Conservation (phyloP, 2,888 invertebrate genomes). For the Napeogenes sylphis region DNA sequence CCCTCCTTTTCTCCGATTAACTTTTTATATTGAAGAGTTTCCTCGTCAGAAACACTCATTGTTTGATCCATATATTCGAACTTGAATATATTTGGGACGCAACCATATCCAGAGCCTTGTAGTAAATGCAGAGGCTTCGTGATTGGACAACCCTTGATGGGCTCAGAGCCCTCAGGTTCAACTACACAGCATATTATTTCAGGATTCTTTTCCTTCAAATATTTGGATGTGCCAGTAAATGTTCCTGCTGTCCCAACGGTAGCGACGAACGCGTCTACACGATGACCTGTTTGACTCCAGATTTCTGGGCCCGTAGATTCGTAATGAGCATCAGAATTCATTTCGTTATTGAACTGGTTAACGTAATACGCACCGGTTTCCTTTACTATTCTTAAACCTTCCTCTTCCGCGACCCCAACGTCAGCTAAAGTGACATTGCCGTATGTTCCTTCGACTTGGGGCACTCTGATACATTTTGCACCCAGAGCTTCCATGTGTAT, state of each 20-base stretch:
- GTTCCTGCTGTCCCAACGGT: conserved; percentile 68
- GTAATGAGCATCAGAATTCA: conserved; percentile 60
- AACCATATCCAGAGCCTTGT: conserved; percentile 70
- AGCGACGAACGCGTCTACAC: conserved; percentile 62
- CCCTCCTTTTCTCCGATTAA: conserved; percentile 65
- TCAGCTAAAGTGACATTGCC: conserved; percentile 66
- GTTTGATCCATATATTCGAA: conserved; percentile 63
- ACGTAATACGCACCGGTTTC: conserved; percentile 62
- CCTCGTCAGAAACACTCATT: conserved; percentile 61
- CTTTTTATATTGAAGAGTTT: conserved; percentile 54
- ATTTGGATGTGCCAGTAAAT: conserved; percentile 60
- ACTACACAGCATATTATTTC: conserved; percentile 58
- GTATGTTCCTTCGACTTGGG: conserved; percentile 68
- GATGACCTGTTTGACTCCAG: conserved; percentile 68
- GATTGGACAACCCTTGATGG: conserved; percentile 59
- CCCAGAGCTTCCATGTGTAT: conserved; percentile 71
- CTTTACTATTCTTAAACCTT: conserved; percentile 51
- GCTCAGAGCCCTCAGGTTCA: conserved; percentile 64
- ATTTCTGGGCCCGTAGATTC: conserved; percentile 68
- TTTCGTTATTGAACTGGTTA: conserved; percentile 61
- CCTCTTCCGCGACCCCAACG: conserved; percentile 58
- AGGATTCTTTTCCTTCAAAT: conserved; percentile 62
- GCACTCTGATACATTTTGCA: conserved; percentile 61
- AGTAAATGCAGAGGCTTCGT: conserved; percentile 67
- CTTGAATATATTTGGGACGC: conserved; percentile 60